phyloP scores from a whole-genome alignment of 2,888 invertebrate genomes.

The Tetrapedia diversipes region DNA sequence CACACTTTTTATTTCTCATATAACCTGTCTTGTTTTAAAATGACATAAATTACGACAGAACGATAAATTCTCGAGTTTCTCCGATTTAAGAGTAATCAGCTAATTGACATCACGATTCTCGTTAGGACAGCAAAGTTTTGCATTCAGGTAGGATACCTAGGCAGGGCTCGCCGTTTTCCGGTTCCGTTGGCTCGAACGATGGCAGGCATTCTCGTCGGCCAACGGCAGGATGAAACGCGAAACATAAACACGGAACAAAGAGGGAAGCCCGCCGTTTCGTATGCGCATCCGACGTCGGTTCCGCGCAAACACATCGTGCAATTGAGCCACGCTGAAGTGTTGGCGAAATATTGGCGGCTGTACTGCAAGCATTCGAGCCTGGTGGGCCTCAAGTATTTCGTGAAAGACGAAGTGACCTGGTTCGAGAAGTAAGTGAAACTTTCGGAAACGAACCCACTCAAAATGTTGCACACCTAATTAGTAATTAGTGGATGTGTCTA shows the following conservation, averaged over 20 bases:
- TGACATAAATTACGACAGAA: too few relatives aligned
- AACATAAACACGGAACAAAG: conserved; percentile 2
- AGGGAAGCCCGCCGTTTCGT: conserved; percentile 8
- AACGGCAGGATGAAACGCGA: conserved; percentile 3
- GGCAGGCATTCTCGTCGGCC: background rate
- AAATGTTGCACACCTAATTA: too few relatives aligned
- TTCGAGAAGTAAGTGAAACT: conserved; percentile 69
- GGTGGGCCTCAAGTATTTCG: conserved; percentile 68
- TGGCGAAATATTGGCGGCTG: conserved; percentile 56
- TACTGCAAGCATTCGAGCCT: conserved; percentile 71
- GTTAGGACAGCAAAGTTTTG: background rate
- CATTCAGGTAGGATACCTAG: too few relatives aligned
- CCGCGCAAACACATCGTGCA: conserved; percentile 5
- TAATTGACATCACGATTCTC: conserved; percentile 1
- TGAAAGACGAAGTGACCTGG: conserved; percentile 62
- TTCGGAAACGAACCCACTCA: too few relatives aligned
- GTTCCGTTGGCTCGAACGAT: too few relatives aligned
- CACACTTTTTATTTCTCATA: too few relatives aligned
- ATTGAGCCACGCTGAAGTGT: conserved; percentile 11
- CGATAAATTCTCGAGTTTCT: too few relatives aligned
- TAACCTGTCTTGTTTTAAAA: too few relatives aligned
- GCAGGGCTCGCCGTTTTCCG: too few relatives aligned
- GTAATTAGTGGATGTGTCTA: too few relatives aligned
- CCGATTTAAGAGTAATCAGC: too few relatives aligned
- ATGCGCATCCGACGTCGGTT: conserved; percentile 1